These are phyloP conservation scores for Ammospiza nelsoni DNA, from an alignment of 2,113 vertebrate species.

Conservation along the genomic window DNA sequence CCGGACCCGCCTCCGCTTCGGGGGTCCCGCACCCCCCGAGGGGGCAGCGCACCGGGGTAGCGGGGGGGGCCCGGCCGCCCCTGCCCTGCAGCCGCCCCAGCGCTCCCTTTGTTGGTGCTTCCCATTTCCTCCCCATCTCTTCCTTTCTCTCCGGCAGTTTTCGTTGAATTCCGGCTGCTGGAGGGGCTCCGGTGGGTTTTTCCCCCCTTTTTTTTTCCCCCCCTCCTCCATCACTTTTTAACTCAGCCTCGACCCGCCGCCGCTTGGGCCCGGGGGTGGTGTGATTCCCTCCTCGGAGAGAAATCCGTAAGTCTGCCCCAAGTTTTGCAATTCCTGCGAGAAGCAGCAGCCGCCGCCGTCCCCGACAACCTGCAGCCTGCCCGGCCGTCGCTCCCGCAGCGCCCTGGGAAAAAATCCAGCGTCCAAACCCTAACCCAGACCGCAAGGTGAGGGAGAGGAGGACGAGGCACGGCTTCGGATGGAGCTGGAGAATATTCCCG, in stretches of 20 bases:
- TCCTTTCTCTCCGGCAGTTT: neutral
- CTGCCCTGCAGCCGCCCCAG: neutral
- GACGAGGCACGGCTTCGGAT: neutral
- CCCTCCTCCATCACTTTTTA: neutral
- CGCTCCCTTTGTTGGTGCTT: constrained; percentile 19
- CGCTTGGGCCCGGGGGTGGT: neutral
- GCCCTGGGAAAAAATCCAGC: neutral
- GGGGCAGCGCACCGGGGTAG: neutral
- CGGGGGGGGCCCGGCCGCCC: neutral
- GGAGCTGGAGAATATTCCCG: constrained; percentile 28
- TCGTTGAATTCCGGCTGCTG: neutral
- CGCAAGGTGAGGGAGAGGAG: constrained; percentile 29
- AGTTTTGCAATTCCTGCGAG: constrained; percentile 26
- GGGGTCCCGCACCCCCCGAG: neutral
- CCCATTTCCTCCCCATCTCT: neutral
- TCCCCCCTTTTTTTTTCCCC: neutral
- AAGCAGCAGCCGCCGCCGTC: neutral
- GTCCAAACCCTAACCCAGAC: neutral
- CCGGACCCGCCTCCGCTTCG: neutral
- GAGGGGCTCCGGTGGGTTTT: neutral
- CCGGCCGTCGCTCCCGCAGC: neutral
- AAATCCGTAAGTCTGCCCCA: neutral
- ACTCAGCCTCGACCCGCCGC: neutral
- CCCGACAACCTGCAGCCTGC: constrained; percentile 33
- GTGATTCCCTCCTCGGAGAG: neutral